phyloP scores from a whole-genome alignment of 2,888 invertebrate species.

The Cheilosia urbana region DNA sequence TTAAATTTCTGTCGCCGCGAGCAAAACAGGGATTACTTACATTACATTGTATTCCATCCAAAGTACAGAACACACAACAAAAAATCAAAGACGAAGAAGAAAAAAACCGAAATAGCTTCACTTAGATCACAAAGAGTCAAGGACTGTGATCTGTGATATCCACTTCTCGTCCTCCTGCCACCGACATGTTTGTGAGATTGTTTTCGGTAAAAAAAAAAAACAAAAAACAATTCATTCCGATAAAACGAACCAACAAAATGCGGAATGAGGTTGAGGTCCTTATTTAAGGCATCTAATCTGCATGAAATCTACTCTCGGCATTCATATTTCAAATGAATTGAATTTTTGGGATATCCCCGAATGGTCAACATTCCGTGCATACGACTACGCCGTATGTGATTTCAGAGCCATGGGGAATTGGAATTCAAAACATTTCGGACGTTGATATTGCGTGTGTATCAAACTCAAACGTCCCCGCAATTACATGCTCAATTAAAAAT shows the following conservation, averaged over 20 bases:
- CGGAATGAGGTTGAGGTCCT: neutral
- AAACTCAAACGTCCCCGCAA: conserved; percentile 27
- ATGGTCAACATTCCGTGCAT: conserved; percentile 27
- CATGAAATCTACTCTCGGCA: conserved; percentile 25
- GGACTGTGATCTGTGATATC: conserved; percentile 49
- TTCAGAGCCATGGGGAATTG: neutral
- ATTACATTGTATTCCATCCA: conserved; percentile 24
- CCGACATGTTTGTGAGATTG: conserved; percentile 20
- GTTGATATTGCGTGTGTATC: conserved; percentile 4
- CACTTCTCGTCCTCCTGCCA: neutral
- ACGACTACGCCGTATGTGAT: neutral
- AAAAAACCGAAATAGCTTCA: conserved; percentile 41
- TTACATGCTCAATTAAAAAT: conserved; percentile 64
- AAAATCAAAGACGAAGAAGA: neutral
- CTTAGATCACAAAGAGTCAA: conserved; percentile 42
- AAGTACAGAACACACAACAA: neutral
- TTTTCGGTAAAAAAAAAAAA: neutral
- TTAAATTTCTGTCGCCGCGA: conserved; percentile 63
- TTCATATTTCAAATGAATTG: conserved; percentile 34
- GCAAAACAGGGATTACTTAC: conserved; percentile 55
- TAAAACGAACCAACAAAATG: neutral
- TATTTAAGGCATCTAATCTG: conserved; percentile 47
- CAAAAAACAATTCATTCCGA: neutral
- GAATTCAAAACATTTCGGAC: conserved; percentile 30
- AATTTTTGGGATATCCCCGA: neutral